A percentile compares a stretch with the other conserved stretches of the same genome.
phyloP scores from a whole-genome alignment of 2,888 invertebrate species.

The Eupithecia subumbrata region DNA sequence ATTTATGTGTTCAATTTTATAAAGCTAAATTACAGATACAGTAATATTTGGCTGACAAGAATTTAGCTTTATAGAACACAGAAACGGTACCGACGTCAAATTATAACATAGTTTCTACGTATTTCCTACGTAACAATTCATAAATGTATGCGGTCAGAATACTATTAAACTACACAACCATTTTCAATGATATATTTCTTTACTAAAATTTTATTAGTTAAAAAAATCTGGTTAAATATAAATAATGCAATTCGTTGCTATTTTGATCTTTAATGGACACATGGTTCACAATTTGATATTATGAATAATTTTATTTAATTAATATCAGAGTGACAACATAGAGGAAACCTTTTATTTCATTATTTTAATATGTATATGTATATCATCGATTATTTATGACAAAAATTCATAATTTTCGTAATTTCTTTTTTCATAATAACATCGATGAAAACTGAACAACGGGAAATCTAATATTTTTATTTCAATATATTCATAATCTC shows the following conservation, averaged over 20 bases:
- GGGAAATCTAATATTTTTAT: neutral
- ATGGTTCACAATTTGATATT: neutral
- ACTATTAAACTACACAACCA: conserved; percentile 26
- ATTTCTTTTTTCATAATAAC: neutral
- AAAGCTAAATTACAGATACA: neutral
- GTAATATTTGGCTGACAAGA: neutral
- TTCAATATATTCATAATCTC: neutral
- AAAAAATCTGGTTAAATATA: neutral
- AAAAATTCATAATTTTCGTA: neutral
- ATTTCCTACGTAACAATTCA: conserved; percentile 22
- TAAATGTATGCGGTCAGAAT: conserved; percentile 15
- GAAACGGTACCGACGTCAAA: neutral
- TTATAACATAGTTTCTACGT: conserved; percentile 20
- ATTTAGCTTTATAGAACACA: neutral
- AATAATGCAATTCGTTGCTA: neutral
- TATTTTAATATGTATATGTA: neutral
- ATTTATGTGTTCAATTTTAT: neutral
- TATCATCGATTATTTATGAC: neutral
- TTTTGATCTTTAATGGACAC: neutral
- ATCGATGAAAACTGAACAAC: neutral
- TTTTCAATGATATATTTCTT: conserved; percentile 17
- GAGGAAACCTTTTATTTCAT: neutral
- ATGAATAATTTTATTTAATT: neutral
- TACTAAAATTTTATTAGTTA: neutral
- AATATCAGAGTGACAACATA: neutral